Evolutionary conservation across 2,113 vertebrate species (phyloP), one percentile per base, ranked within the genome.

Genomic region (Brienomyrus brachyistius): DNA sequence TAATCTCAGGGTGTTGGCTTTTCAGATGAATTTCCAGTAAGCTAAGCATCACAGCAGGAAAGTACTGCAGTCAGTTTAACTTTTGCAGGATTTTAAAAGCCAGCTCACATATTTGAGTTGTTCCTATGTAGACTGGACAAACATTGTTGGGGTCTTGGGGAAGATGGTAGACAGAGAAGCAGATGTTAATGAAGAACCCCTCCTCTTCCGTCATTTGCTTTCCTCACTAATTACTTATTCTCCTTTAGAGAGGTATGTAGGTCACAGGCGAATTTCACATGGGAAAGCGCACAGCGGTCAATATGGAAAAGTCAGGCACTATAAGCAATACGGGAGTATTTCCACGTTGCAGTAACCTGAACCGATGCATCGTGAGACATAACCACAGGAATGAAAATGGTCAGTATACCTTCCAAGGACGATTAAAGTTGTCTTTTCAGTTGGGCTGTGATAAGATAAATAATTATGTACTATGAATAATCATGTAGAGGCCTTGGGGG

Each of bases 171-270:
- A 84, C 35, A 45, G 43, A 47, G 35, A 40, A 83, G 17, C 93
- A 90, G 91, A 88, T 92, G 92, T 90, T 27, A 94, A 91, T 88
- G 91, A 92, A 89, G 54, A 86, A 31, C 70, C 45, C n/a, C 13
- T 4, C 86, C 89, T 90, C 87, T 90, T 1, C 88, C 90, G 87
- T 86, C 62, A 15, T 7, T 62, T 85, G n/a, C 56, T 52, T n/a
- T 66, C 85, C 48, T 89, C 19, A 4, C 31, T 40, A 51, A 86
- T 86, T 52, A 51, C n/a, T 11, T 52, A 54, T 86, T 51, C 27
- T 15, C 27, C 50, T 86, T 51, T 86, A 51, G 23, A 51, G n/a
- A 54, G 23, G 27, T 35, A 80, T 80, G 74, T 80, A 80, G 35
- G 74, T 80, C 74, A 80, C 40, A 40, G 74, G 40, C 0, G 35